Base-by-base conservation (phyloP, 2,888 invertebrate species). In the Thecophora atra region DNA sequence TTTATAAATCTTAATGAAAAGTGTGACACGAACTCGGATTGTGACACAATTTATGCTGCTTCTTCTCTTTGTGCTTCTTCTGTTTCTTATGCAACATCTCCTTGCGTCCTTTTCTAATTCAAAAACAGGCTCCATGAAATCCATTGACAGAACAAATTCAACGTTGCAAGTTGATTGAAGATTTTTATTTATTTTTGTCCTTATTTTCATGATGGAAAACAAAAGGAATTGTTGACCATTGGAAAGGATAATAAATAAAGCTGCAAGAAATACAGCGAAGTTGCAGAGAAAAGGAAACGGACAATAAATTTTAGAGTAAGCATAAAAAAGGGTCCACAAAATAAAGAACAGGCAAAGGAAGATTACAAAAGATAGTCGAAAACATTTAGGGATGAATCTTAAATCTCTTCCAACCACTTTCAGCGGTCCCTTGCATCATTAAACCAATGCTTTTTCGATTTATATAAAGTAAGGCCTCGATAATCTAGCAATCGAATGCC, bases 1-100 rank as follows among this genome's bases (percentile, higher is more conserved):
- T 44, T 58, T 47, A 19, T 21, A 51, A 47, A 69, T 60, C 26
- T 47, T 60, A 62, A 69, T 60, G 69, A 60, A 69, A 69, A 69
- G 42, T 69, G 69, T 62, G 60, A 69, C 62, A 60, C 30, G 26
- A 54, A 37, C 68, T 28, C 52, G 52, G 52, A 66, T 11, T 66
- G 66, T 66, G 66, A 66, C 52, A 66, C 66, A 66, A 66, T 52
- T 66, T 52, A 66, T 54, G 28, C 19, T 30, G 17, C 21, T 37
- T 17, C 63, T 62, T 17, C 37, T 63, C 3, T n/a, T n/a, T n/a
- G 21, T 54, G 1, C 21, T 7, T 54, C 21, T 54, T 54, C 54
- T 54, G 6, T 6, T 54, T 54, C 11, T 54, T n/a, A 15, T 54
- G 19, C 54, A 21, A n/a, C n/a, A 54, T 11, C n/a, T 11, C 15